Base-by-base conservation (phyloP, 2,888 invertebrate species). In the Hirtodrosophila histrioides region DNA sequence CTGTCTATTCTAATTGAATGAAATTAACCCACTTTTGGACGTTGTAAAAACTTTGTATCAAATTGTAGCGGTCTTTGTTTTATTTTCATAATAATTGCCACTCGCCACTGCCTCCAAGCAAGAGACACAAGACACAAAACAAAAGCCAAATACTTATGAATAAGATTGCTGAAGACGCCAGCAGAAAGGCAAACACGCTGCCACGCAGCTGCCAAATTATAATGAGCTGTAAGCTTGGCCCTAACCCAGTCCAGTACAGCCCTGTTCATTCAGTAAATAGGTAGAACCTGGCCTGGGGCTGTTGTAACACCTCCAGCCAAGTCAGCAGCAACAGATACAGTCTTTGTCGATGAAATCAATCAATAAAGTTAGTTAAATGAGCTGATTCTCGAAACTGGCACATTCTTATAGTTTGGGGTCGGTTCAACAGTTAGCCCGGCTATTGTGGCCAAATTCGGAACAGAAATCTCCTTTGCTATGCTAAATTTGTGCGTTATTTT, bases 1-100 rank as follows among this genome's bases (percentile, higher is more conserved):
- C 73, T 62, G 64, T 72, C 68, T 70, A 78, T 85, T 84, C 74
- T 84, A 86, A 86, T 82, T 85, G 82, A 86, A 85, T 85, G 74
- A 75, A 75, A 84, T 85, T 85, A 85, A 86, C 85, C 85, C 71
- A 82, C 61, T 82, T 85, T 69, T 65, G 61, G 78, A 55, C 70
- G 60, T 41, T 66, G 66, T 69, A 64, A 78, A 75, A 75, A 67
- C 37, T 45, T 48, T 50, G 44, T 64, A 51, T 62, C 45, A 46
- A 61, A 61, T 53, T 60, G 56, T 61, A 50, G 63, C 49, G 73
- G 61, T 50, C 77, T 69, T 63, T 73, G 67, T 71, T 53, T 78
- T 62, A 60, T 75, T 68, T 78, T 73, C 64, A 75, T 68, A 75
- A 79, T 82, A 83, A 83, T 82, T 75, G 71, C 66, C 27, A 17